These are phyloP conservation scores for Apamea sordens DNA, from an alignment of 2,888 invertebrate species.

Conservation along the genomic window DNA sequence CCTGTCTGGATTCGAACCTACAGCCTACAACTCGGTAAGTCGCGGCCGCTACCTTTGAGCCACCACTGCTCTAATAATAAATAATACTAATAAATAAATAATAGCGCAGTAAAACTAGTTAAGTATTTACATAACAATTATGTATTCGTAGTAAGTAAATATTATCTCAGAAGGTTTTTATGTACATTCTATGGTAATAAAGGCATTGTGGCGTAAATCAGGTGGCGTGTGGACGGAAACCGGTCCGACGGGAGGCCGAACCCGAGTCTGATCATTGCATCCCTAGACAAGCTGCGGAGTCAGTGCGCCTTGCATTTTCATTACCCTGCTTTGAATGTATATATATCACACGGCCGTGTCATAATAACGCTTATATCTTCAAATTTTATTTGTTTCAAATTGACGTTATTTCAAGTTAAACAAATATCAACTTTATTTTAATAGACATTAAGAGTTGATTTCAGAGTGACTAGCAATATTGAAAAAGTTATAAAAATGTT, in stretches of 20 bases:
- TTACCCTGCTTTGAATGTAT: neutral
- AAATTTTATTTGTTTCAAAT: too few species aligned
- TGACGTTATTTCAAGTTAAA: neutral
- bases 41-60: too few species aligned
- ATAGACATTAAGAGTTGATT: too few species aligned
- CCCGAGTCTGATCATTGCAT: constrained; percentile 37
- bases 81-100: too few species aligned
- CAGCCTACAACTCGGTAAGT: too few species aligned
- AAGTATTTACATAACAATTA: constrained; percentile 21
- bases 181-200: constrained; percentile 42
- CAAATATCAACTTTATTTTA: too few species aligned
- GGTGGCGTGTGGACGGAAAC: constrained; percentile 42
- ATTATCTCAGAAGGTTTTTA: constrained; percentile 26
- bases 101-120: neutral
- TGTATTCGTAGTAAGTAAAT: constrained; percentile 12
- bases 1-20: too few species aligned
- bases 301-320: constrained; percentile 32
- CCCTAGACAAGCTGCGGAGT: constrained; percentile 31
- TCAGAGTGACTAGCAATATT: too few species aligned
- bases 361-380: neutral
- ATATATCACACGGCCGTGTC: neutral
- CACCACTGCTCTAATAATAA: neutral
- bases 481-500: too few species aligned
- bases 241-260: constrained; percentile 45
- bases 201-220: constrained; percentile 43